A percentile compares a stretch with the other conserved stretches of the same genome.
phyloP scores from a whole-genome alignment of 2,797 vertebrate species.

The Macropus fuliginosus region DNA sequence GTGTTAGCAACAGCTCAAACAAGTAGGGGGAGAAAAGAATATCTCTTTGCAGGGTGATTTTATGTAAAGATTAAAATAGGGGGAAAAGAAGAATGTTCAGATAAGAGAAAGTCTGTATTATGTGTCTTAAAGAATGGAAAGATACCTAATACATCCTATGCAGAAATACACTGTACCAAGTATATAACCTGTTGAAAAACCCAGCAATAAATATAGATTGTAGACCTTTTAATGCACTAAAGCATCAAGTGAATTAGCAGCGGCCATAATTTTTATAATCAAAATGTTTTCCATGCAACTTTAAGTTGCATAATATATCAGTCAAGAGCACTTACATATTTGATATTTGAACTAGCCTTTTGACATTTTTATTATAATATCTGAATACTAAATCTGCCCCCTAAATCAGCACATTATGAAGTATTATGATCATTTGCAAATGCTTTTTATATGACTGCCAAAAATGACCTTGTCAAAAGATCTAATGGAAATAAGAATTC shows the following conservation, averaged over 20 bases:
- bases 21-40: slow-evolving; percentile 69
- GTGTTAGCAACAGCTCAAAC: slow-evolving; percentile 80
- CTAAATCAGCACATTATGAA: slow-evolving; percentile 26
- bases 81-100: slow-evolving; percentile 52
- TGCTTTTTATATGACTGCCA: slow-evolving; percentile 5
- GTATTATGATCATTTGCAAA: neutral
- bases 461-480: slow-evolving; percentile 32
- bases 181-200: slow-evolving; percentile 79
- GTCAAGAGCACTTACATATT: slow-evolving; percentile 51
- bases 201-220: slow-evolving; percentile 75
- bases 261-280: slow-evolving; percentile 73
- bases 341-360: slow-evolving; percentile 70
- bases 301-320: slow-evolving; percentile 58
- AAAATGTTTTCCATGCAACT: slow-evolving; percentile 73
- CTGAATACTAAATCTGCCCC: slow-evolving; percentile 32
- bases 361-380: slow-evolving; percentile 66
- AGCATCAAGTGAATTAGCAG: slow-evolving; percentile 73
- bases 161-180: slow-evolving; percentile 43
- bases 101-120: slow-evolving; percentile 10
- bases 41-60: slow-evolving; percentile 76
- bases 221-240: slow-evolving; percentile 75
- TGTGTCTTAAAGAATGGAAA: neutral
- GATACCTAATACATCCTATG: neutral
- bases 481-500: slow-evolving; percentile 29
- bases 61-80: slow-evolving; percentile 66